Evolutionary conservation across 2,797 vertebrate genomes (phyloP), one percentile per base, ranked within the genome.

Genomic region (Melanitta fusca): DNA sequence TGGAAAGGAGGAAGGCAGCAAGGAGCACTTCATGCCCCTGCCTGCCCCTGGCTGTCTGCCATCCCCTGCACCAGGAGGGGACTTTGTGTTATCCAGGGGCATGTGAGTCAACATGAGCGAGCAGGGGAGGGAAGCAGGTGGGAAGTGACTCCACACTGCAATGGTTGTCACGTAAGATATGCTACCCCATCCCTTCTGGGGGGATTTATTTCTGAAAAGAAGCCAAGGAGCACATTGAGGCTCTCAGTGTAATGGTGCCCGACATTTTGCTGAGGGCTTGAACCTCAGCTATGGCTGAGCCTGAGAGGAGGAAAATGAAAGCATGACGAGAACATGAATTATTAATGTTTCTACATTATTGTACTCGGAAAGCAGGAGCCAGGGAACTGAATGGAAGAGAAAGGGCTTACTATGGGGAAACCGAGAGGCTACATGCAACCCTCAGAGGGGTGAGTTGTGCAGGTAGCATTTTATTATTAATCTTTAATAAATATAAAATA

Each of bases 261-360:
- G 1, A 49, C 0, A 0, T 88, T 89, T 77, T 79, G 51, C 83
- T 75, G 75, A 82, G 74, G 51, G 19, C 54, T 75, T 84, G 60
- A 86, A 80, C 70, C 64, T 90, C 47, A 47, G 30, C 80, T 73
- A 53, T 49, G 64, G 8, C 85, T 88, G 80, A 93, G 56, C 56
- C 73, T 81, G 57, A 36, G 66, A 95, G 39, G 49, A 85, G 32
- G 47, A 95, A 95, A 97, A 93, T 95, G 80, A 95, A 91, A 95
- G 68, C 68, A 90, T 86, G 80, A 27, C 19, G 88, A 73, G 73
- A 74, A 58, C 20, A 36, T 96, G 43, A 95, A 96, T 95, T 95
- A 95, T 95, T 94, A 91, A 97, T 88, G 53, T 77, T 86, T 89
- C 39, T 85, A 53, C 54, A 56, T 92, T 88, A 92, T 89, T 95